phyloP scores from a whole-genome alignment of 1,140 invertebrate genomes.

The Rhopalosiphum padi region DNA sequence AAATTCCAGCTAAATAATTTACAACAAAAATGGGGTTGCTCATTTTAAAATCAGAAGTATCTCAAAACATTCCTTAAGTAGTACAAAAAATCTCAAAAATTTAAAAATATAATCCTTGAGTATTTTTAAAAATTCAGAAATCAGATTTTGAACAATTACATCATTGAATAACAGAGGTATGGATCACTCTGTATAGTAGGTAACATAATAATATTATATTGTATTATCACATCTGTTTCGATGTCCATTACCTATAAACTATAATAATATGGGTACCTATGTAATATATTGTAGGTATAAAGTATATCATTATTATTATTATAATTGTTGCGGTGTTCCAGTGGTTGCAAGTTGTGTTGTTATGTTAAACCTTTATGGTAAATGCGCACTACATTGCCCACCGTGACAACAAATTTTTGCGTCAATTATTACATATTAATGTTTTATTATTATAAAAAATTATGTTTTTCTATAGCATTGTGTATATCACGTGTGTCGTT shows the following conservation, averaged over 20 bases:
- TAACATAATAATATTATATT: neutral
- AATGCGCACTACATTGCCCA: neutral
- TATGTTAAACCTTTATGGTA: neutral
- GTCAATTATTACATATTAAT: neutral
- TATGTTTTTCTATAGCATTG: neutral
- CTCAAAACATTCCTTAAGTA: neutral
- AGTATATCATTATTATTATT: neutral
- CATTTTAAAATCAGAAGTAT: neutral
- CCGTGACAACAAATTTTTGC: neutral
- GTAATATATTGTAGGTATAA: neutral
- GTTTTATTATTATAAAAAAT: neutral
- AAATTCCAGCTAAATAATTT: too few relatives aligned
- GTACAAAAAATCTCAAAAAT: neutral
- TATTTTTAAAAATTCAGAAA: neutral
- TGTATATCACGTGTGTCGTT: neutral
- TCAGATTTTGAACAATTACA: neutral
- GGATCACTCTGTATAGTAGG: neutral
- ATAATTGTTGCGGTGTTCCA: conserved; percentile 7
- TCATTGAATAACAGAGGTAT: too few relatives aligned
- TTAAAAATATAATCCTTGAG: neutral
- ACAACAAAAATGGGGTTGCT: too few relatives aligned
- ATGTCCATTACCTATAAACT: neutral
- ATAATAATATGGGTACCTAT: neutral
- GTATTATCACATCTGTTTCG: neutral
- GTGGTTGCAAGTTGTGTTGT: neutral